Base-by-base conservation (phyloP, 2,113 vertebrate species). In the Scophthalmus maximus region DNA sequence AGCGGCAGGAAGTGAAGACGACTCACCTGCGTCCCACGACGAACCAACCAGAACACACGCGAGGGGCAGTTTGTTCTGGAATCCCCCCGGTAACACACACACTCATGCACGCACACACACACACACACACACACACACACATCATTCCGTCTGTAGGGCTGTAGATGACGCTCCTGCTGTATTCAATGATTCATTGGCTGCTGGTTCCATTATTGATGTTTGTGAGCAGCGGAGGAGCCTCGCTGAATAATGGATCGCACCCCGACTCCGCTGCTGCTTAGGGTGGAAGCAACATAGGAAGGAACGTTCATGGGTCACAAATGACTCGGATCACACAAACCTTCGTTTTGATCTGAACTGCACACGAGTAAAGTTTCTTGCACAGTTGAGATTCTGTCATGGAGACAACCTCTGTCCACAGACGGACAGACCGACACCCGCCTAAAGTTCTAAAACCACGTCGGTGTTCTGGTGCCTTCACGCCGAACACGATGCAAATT, bases 121-220 rank as follows among this genome's bases (percentile, higher is more conserved):
- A n/a, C 42, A 44, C 42, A 46, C 42, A 46, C 42, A 46, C 7
- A n/a, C 42, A 46, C 42, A n/a, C 42, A 46, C 42, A 46, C 18
- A 3, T 7, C 42, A n/a, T 44, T 2, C 7, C n/a, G 17, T 20
- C 42, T 46, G 18, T 20, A 9, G 18, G 18, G 8, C 42, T 18
- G n/a, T 20, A 46, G 18, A 46, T 46, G 18, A 46, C 42, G 6
- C 42, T n/a, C 42, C 42, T 9, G 42, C 42, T 46, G 17, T 46
- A 18, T n/a, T 46, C 18, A 46, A 46, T 46, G 42, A 46, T 46
- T 46, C 7, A 46, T 46, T 46, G n/a, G 42, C 42, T 20, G 18
- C 42, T 46, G 42, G 42, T 46, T 46, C 42, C 42, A 46, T 46
- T 46, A 46, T 46, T 46, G 42, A 46, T 46, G 42, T 46, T 46